These are phyloP conservation scores for Melanostoma scalare DNA, from an alignment of 2,888 invertebrate species.

Conservation along the genomic window DNA sequence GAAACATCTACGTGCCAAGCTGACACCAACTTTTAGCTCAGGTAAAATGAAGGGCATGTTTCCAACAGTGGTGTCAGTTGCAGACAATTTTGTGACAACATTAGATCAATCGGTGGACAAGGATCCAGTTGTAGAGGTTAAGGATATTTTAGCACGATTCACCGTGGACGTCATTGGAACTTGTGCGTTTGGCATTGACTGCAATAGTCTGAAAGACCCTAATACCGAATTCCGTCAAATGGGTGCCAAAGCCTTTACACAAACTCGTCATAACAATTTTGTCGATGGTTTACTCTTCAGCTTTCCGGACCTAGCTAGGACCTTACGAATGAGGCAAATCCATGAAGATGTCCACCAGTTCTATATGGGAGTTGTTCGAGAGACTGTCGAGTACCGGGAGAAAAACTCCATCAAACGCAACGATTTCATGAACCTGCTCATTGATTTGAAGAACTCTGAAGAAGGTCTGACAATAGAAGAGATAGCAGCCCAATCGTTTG, in stretches of 20 bases:
- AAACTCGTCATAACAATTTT: slow-evolving; percentile 66
- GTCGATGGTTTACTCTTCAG: slow-evolving; percentile 74
- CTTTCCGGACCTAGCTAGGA: slow-evolving; percentile 75
- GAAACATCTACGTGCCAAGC: slow-evolving; percentile 78
- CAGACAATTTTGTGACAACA: slow-evolving; percentile 70
- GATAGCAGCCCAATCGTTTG: slow-evolving; percentile 83
- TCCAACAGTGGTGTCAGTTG: slow-evolving; percentile 76
- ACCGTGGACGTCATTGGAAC: slow-evolving; percentile 83
- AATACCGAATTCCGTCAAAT: slow-evolving; percentile 80
- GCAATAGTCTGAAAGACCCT: slow-evolving; percentile 81
- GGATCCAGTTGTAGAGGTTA: slow-evolving; percentile 79
- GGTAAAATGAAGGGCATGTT: slow-evolving; percentile 77
- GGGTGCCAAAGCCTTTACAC: slow-evolving; percentile 75
- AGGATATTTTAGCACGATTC: slow-evolving; percentile 81
- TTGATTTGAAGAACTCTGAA: slow-evolving; percentile 81
- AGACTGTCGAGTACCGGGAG: slow-evolving; percentile 80
- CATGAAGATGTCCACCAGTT: slow-evolving; percentile 76
- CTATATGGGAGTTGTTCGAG: slow-evolving; percentile 80
- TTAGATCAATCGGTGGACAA: slow-evolving; percentile 10
- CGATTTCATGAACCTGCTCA: slow-evolving; percentile 83
- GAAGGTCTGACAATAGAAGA: slow-evolving; percentile 78
- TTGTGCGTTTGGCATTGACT: slow-evolving; percentile 83
- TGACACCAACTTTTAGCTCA: slow-evolving; percentile 76
- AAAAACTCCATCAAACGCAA: slow-evolving; percentile 79
- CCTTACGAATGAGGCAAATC: slow-evolving; percentile 74